These are phyloP conservation scores for Eremobia ochroleuca DNA, from an alignment of 2,888 invertebrate genomes.

Conservation along the genomic window DNA sequence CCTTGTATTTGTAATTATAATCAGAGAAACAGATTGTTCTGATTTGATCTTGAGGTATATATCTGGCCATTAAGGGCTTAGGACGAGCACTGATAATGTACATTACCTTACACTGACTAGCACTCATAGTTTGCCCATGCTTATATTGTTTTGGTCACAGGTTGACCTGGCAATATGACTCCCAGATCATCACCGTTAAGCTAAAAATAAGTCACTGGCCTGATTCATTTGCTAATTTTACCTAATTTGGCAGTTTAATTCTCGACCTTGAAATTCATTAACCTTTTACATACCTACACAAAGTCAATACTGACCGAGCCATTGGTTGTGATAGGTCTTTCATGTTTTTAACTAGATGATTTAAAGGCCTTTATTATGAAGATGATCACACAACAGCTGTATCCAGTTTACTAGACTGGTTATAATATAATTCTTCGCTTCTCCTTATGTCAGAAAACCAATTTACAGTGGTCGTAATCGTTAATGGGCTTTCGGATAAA, in stretches of 20 bases:
- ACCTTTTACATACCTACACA: no score
- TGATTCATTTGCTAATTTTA: background rate
- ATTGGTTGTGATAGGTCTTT: background rate
- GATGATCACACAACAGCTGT: background rate
- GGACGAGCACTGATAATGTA: constrained; percentile 2
- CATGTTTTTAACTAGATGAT: background rate
- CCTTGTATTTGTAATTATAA: constrained; percentile 40
- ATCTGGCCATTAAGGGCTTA: background rate
- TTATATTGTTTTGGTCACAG: background rate
- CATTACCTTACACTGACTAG: constrained; percentile 29
- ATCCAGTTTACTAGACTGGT: background rate
- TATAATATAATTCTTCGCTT: background rate
- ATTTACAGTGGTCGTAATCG: background rate
- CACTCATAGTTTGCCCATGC: constrained; percentile 3
- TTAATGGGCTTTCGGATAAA: constrained; percentile 22
- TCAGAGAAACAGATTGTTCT: background rate
- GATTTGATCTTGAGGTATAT: constrained; percentile 10
- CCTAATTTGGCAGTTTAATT: background rate
- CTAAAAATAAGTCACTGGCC: background rate
- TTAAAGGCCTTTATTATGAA: background rate
- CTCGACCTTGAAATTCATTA: background rate
- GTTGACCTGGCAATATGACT: background rate
- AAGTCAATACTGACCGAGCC: background rate
- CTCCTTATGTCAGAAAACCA: background rate
- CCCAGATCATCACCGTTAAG: background rate